phyloP scores from a whole-genome alignment of 1,140 invertebrate genomes.

The Drosophila biarmipes region DNA sequence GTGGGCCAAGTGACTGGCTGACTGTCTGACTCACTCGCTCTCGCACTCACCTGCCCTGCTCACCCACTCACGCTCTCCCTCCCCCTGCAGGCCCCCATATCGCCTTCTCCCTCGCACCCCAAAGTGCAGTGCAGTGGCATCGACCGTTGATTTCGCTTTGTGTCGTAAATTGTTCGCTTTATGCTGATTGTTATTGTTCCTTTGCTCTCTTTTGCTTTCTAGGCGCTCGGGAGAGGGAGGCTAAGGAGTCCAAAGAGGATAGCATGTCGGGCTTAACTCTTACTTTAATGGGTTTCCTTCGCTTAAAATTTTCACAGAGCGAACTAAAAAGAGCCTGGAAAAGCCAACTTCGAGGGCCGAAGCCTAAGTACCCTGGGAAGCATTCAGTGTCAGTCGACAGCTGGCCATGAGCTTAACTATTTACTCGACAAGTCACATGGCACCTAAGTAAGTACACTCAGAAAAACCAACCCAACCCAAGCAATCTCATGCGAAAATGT shows the following conservation, averaged over 20 bases:
- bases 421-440: not conserved
- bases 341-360: constrained; percentile 8
- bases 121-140: constrained; percentile 39
- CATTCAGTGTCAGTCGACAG: not conserved
- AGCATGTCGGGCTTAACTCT: constrained; percentile 32
- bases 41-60: no score
- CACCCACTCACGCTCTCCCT: constrained; percentile 4
- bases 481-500: not conserved
- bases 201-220: constrained; percentile 5
- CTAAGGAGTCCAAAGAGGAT: constrained; percentile 12
- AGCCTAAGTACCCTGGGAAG: constrained; percentile 10
- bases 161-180: constrained; percentile 38
- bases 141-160: constrained; percentile 53
- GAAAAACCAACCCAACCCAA: no score
- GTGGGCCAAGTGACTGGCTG: constrained; percentile 7
- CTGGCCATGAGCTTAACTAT: not conserved
- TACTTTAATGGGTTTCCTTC: constrained; percentile 42
- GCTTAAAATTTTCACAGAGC: constrained; percentile 24
- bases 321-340: not conserved
- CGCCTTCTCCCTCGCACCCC: constrained; percentile 1
- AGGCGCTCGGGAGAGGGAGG: constrained; percentile 8
- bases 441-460: no score
- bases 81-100: not conserved
- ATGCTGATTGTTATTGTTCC: constrained; percentile 42
- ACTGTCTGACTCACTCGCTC: constrained; percentile 17